Conservation (phyloP, 2,797 vertebrate species). For the Masticophis lateralis region DNA sequence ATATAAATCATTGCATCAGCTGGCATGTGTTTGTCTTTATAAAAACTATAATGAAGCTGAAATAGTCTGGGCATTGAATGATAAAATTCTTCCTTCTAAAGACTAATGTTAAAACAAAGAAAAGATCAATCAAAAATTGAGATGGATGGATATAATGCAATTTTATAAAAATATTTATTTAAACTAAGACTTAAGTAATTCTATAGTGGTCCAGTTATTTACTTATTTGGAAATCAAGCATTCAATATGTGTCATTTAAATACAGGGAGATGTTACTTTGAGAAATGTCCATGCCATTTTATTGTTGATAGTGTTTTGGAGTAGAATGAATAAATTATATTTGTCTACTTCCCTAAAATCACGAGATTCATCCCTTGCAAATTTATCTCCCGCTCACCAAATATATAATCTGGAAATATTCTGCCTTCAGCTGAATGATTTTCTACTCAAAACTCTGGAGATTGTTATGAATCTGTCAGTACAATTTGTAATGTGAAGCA, state of each 20-base stretch:
- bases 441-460: background rate
- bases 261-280: background rate
- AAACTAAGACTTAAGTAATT: background rate
- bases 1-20: constrained; percentile 13
- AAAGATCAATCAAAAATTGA: background rate
- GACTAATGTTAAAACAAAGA: background rate
- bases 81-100: constrained; percentile 3
- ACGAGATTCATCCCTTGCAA: background rate
- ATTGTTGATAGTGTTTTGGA: background rate
- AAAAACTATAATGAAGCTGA: constrained; percentile 14
- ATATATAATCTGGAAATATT: background rate
- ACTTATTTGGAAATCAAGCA: background rate
- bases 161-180: background rate
- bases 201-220: background rate
- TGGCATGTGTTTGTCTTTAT: constrained; percentile 2
- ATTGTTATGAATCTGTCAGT: background rate
- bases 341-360: background rate
- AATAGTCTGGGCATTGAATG: constrained; percentile 16
- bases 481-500: background rate
- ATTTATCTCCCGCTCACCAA: background rate
- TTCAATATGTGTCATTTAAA: background rate
- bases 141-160: background rate
- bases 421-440: background rate
- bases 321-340: background rate
- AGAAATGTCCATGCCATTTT: background rate